phyloP scores from a whole-genome alignment of 2,797 vertebrate species.

The Capromys pilorides region DNA sequence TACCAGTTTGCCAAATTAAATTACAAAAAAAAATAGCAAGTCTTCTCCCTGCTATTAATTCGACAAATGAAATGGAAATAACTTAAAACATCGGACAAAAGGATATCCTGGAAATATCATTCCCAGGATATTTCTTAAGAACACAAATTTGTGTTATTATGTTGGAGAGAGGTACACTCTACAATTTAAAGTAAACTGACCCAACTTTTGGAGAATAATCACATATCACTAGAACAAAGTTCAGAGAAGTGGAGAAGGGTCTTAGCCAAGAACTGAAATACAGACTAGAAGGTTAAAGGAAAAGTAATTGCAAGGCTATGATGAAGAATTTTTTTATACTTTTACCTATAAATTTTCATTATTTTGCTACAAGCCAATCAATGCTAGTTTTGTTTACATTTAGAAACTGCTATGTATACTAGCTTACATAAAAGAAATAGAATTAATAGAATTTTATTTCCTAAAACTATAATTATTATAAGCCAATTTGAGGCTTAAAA shows the following conservation, averaged over 20 bases:
- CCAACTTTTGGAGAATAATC: slow-evolving; percentile 28
- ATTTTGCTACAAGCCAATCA: slow-evolving; percentile 21
- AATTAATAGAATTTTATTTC: slow-evolving; percentile 6
- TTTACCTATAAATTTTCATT: not conserved
- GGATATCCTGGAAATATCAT: too few relatives aligned
- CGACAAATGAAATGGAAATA: slow-evolving; percentile 80
- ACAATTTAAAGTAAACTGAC: not conserved
- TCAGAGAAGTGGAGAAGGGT: not conserved
- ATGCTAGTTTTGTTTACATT: slow-evolving; percentile 28
- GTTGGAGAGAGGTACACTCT: not conserved
- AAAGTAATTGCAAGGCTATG: not conserved
- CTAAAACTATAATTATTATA: not conserved
- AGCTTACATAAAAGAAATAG: not conserved
- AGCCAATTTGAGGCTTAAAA: not conserved
- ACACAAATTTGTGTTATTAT: slow-evolving; percentile 21
- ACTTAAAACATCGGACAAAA: slow-evolving; percentile 79
- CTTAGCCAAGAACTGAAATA: not conserved
- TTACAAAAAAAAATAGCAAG: slow-evolving; percentile 81
- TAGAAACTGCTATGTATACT: not conserved
- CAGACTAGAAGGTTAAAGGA: not conserved
- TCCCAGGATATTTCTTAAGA: slow-evolving; percentile 35
- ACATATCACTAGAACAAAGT: slow-evolving; percentile 31
- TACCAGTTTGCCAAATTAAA: slow-evolving; percentile 72
- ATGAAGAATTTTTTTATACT: not conserved
- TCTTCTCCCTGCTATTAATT: slow-evolving; percentile 81